Percentiles rank a stretch among this genome's conserved stretches.
Evolutionary conservation across 1,140 invertebrate genomes (phyloP).

Genomic region (Leptopilina boulardi): DNA sequence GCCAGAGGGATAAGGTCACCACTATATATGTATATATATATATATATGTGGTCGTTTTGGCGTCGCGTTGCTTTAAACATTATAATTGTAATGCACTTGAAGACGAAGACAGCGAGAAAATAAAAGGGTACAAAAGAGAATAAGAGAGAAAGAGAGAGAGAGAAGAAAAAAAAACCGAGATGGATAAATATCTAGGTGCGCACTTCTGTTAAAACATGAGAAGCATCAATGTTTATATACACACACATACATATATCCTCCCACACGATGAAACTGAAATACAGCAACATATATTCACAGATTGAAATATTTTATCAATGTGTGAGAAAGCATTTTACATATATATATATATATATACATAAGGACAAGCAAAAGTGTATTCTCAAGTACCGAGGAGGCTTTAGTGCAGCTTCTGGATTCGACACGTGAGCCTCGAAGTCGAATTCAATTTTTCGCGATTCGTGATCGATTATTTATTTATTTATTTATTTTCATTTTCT

Average conservation of each 20-base stretch:
- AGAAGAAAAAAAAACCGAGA: conserved; percentile 11
- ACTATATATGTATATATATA: too few species aligned
- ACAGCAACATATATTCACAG: not conserved
- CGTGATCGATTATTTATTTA: not conserved
- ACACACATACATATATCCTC: not conserved
- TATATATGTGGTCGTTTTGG: conserved; percentile 19
- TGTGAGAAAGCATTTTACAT: conserved; percentile 41
- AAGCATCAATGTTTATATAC: conserved; percentile 2
- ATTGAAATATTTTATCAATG: not conserved
- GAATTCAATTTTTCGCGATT: conserved; percentile 22
- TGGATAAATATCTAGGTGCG: conserved; percentile 30
- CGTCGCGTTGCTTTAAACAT: conserved; percentile 43
- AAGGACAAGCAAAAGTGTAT: not conserved
- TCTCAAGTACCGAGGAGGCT: conserved; percentile 41
- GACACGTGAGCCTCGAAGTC: conserved; percentile 49
- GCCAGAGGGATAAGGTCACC: conserved; percentile 31
- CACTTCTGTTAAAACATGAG: conserved; percentile 42
- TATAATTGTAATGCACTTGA: conserved; percentile 52
- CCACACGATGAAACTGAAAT: conserved; percentile 10
- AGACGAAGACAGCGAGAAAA: conserved; percentile 2
- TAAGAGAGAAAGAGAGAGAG: not conserved
- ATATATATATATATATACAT: too few species aligned
- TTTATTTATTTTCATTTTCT: not conserved
- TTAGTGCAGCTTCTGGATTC: conserved; percentile 63
- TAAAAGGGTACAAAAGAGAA: not conserved